Conservation (phyloP, 2,113 vertebrate genomes). For the Polyodon spathula region DNA sequence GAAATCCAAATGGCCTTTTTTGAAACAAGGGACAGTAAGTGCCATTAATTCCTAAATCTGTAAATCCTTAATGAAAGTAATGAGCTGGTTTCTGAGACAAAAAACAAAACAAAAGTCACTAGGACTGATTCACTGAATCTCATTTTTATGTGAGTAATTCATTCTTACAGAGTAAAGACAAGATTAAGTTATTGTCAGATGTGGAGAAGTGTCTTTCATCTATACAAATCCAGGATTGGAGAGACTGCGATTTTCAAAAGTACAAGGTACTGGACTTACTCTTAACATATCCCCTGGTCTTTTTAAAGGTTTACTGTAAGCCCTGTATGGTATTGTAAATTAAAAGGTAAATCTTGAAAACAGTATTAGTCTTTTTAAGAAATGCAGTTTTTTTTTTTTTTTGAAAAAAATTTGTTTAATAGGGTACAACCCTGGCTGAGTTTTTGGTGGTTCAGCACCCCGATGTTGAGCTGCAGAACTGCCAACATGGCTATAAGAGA, state of each 20-base stretch:
- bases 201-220: constrained; percentile 65
- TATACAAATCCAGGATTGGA: constrained; percentile 53
- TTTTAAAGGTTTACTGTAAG: background rate
- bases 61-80: no score
- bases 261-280: constrained; percentile 60
- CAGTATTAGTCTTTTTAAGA: no score
- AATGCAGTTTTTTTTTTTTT: background rate
- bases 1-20: constrained; percentile 85
- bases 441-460: constrained; percentile 55
- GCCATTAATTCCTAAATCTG: constrained; percentile 9
- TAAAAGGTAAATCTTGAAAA: no score
- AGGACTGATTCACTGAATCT: constrained; percentile 12
- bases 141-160: constrained; percentile 17
- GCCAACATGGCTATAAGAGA: constrained; percentile 49
- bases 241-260: constrained; percentile 52
- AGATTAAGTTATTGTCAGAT: constrained; percentile 56
- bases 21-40: constrained; percentile 64
- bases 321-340: no score
- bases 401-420: background rate
- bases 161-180: constrained; percentile 64
- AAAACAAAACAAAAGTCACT: no score
- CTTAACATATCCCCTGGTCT: background rate
- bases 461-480: constrained; percentile 35
- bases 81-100: no score
- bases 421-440: constrained; percentile 69